Evolutionary conservation across 2,797 vertebrate genomes (phyloP), one percentile per base, ranked within the genome.

Genomic region (Onychomys torridus): DNA sequence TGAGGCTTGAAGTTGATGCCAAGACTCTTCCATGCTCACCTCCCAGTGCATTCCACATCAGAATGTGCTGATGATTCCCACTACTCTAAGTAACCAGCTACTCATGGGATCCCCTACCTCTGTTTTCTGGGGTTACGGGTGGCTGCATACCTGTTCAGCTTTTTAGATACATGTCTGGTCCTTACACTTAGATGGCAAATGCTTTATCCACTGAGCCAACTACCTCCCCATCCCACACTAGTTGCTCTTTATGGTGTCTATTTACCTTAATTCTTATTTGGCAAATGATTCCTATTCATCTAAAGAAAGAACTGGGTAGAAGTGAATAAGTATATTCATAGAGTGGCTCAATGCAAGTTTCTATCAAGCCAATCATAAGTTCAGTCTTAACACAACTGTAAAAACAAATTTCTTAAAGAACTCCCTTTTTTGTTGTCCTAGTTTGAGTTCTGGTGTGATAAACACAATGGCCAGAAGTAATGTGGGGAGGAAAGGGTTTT

Each of bases 201-300:
- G 32, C 63, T 52, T 86, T 52, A 52, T 14, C 63, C 65, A 69
- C 23, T 8, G 46, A 86, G 84, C 65, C 7, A 71, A 6, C 17
- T 29, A 84, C 19, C 49, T 55, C 34, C 21, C 1, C 67, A 37
- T 4, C 34, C 46, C 8, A 71, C n/a, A 29, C 27, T 76, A 37
- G 43, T 37, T 89, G 49, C 78, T 92, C 65, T 94, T 94, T 43
- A 37, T 13, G 13, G 43, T 14, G 0, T 43, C 57, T 95, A 6
- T 83, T 95, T 91, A 84, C 32, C 52, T 84, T 94, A 86, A 37
- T 93, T 6, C 14, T 65, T 43, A 86, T 71, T 83, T 85, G 49
- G 57, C 55, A 85, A 82, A 89, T 25, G 23, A 91, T 89, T 78
- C 67, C 65, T 75, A 43, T 85, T 83, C 67, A 87, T 73, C 23